A percentile compares a stretch with the other conserved stretches of the same genome.
phyloP scores from a whole-genome alignment of 2,888 invertebrate species.

The Drosophila fulvimacula region DNA sequence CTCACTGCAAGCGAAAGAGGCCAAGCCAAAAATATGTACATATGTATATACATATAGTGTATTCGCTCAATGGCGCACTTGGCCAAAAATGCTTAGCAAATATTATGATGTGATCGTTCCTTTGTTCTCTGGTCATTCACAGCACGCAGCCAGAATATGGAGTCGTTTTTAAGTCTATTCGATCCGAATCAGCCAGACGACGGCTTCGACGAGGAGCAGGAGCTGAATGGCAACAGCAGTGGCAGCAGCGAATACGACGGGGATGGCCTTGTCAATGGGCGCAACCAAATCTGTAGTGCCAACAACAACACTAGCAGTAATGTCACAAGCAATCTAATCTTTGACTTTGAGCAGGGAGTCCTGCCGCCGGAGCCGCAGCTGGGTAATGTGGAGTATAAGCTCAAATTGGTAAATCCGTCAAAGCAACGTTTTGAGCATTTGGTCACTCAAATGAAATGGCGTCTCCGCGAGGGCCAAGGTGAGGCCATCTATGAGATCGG shows the following conservation, averaged over 20 bases:
- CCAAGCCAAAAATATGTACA: constrained; percentile 54
- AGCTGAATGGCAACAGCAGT: constrained; percentile 75
- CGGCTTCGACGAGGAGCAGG: constrained; percentile 82
- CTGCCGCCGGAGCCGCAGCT: constrained; percentile 97
- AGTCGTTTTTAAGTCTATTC: constrained; percentile 92
- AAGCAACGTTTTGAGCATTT: constrained; percentile 97
- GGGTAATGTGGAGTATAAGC: constrained; percentile 98
- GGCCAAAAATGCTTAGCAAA: constrained; percentile 16
- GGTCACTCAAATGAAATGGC: constrained; percentile 99
- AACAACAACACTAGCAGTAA: constrained; percentile 61
- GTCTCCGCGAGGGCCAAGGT: constrained; percentile 97
- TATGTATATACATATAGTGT: too few relatives aligned
- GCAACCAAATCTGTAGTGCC: constrained; percentile 38
- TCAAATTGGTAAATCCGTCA: constrained; percentile 96
- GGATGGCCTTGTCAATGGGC: constrained; percentile 51
- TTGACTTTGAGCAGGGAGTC: constrained; percentile 87
- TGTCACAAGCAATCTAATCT: constrained; percentile 77
- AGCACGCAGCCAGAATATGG: constrained; percentile 87
- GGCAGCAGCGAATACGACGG: constrained; percentile 60
- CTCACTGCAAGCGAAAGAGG: constrained; percentile 62
- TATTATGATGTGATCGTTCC: constrained; percentile 11
- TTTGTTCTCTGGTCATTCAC: constrained; percentile 3
- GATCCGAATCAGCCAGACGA: constrained; percentile 87
- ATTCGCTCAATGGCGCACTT: constrained; percentile 50
- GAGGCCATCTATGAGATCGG: constrained; percentile 99